Percentiles rank a stretch among this genome's conserved stretches.
Conservation (phyloP, 2,113 vertebrate genomes). For the Octodon degus region DNA sequence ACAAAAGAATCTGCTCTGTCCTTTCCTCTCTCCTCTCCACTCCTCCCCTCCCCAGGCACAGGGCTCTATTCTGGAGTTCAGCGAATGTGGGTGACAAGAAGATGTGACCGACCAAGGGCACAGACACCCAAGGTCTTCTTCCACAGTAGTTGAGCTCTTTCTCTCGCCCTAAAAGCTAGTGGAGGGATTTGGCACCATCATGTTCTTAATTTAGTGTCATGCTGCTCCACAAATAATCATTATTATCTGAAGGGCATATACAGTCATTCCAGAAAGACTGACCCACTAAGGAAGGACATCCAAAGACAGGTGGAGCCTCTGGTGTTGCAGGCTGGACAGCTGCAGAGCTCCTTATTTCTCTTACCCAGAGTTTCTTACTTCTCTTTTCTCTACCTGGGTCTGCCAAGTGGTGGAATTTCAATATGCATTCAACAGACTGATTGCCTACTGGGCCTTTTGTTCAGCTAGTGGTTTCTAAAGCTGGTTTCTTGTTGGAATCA, state of each 20-base stretch:
- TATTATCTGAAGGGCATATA: neutral
- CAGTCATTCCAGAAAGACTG: neutral
- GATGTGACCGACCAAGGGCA: neutral
- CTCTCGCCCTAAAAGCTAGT: neutral
- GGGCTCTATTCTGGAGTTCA: neutral
- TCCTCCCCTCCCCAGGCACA: neutral
- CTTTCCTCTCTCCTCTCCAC: neutral
- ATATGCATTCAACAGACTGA: neutral
- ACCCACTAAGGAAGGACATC: neutral
- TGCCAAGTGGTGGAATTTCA: neutral
- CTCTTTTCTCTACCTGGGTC: neutral
- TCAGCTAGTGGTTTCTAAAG: neutral
- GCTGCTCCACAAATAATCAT: neutral
- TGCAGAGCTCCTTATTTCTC: neutral
- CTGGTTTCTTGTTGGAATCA: neutral
- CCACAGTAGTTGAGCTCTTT: neutral
- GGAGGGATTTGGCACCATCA: neutral
- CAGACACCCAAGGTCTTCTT: neutral
- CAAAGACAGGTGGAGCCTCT: neutral
- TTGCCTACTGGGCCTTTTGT: neutral
- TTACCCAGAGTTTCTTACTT: neutral
- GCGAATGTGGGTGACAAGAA: neutral
- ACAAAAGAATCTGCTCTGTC: neutral
- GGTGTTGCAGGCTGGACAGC: rapidly evolving
- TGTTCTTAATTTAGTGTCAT: neutral